Conservation (phyloP, 23 tunicate species). For the Aplidium turbinatum region DNA sequence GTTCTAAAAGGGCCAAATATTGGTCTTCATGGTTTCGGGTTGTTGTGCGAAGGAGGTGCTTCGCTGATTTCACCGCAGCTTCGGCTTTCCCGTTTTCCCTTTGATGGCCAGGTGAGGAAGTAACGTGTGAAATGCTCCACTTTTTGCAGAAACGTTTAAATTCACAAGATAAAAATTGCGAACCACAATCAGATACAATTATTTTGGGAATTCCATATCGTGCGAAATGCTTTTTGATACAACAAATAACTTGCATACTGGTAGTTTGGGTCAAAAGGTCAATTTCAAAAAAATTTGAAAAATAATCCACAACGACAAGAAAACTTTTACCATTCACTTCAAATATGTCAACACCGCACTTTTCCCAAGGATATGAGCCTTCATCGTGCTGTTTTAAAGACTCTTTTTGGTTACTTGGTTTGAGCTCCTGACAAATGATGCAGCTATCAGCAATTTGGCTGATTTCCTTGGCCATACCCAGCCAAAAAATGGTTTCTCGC, state of each 20-base stretch:
- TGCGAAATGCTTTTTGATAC: constrained; percentile 8
- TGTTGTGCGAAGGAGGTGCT: constrained; percentile 1
- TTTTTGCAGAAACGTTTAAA: neutral
- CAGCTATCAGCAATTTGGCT: constrained; percentile 13
- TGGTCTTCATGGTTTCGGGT: constrained; percentile 3
- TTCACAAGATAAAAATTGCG: constrained; percentile 5
- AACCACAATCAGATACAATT: constrained; percentile 13
- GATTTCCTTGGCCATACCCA: constrained; percentile 37
- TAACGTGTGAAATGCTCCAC: constrained; percentile 11
- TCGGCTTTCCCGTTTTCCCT: constrained; percentile 19
- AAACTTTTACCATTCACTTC: constrained; percentile 20
- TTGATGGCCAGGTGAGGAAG: constrained; percentile 31
- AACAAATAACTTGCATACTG: neutral
- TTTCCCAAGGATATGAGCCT: constrained; percentile 30
- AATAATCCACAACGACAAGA: constrained; percentile 30
- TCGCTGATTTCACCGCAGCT: constrained; percentile 14
- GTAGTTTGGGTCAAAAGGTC: neutral
- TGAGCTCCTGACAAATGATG: neutral
- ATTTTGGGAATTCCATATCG: constrained; percentile 12
- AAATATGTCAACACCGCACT: constrained; percentile 17
- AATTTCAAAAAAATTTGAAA: constrained; percentile 33
- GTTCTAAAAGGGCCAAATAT: constrained; percentile 17
- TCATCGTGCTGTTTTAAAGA: constrained; percentile 14
- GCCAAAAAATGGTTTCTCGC: constrained; percentile 30
- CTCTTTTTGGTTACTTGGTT: constrained; percentile 23